A percentile compares a stretch with the other conserved stretches of the same genome.
Evolutionary conservation across 2,888 invertebrate species (phyloP).

Genomic region (Tetragonisca angustula): DNA sequence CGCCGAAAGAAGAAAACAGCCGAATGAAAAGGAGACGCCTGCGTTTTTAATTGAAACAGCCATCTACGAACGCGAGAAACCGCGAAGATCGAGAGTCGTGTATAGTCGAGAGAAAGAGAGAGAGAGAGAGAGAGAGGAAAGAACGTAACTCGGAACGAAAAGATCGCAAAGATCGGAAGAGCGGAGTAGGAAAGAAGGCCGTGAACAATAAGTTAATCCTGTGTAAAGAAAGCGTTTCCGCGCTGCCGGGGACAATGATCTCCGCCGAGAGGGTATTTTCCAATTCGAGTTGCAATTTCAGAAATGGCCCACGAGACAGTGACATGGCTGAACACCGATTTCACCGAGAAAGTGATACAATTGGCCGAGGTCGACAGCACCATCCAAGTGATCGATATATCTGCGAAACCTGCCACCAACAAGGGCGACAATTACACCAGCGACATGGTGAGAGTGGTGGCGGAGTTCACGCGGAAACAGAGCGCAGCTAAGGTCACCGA

Average conservation of each 20-base stretch:
- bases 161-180: background rate
- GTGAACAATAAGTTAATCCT: constrained; percentile 72
- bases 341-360: constrained; percentile 75
- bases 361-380: constrained; percentile 72
- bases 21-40: constrained; percentile 29
- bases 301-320: constrained; percentile 72
- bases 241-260: constrained; percentile 71
- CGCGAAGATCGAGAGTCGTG: constrained; percentile 57
- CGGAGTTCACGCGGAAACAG: constrained; percentile 67
- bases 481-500: constrained; percentile 61
- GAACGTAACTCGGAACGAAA: background rate
- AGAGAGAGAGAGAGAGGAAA: too few relatives aligned
- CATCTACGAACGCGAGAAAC: constrained; percentile 51
- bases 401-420: constrained; percentile 76
- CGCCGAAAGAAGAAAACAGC: background rate
- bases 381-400: constrained; percentile 73
- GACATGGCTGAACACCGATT: constrained; percentile 76
- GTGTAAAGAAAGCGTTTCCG: constrained; percentile 70
- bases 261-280: constrained; percentile 70
- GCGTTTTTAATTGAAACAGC: constrained; percentile 68
- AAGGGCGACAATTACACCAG: constrained; percentile 82
- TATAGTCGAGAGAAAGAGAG: background rate
- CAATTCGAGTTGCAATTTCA: constrained; percentile 73
- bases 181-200: constrained; percentile 20
- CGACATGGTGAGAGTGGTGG: constrained; percentile 77